Percentiles rank a stretch among this genome's conserved stretches.
Conservation (phyloP, 2,113 vertebrate genomes). For the Pachyramphus minor region DNA sequence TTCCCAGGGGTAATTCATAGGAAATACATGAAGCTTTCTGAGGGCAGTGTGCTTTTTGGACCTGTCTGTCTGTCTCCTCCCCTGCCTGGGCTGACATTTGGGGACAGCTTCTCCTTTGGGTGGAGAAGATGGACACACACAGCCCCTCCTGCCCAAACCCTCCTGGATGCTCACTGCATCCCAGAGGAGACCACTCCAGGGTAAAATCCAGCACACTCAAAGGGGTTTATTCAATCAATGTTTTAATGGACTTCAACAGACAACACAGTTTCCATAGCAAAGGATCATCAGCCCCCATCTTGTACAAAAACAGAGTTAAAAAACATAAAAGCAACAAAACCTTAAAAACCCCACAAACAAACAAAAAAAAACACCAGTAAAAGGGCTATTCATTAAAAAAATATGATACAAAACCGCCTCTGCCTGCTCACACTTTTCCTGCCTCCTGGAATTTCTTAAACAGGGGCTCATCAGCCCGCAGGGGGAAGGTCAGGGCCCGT, state of each 20-base stretch:
- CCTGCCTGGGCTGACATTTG: rapidly evolving
- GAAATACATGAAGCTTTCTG: not conserved
- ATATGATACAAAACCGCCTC: not conserved
- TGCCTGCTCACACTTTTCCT: constrained; percentile 45
- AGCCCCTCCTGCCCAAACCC: not conserved
- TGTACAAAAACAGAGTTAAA: not conserved
- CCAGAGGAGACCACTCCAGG: rapidly evolving
- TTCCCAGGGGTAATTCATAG: not conserved
- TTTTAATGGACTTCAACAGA: constrained; percentile 12
- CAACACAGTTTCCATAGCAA: not conserved
- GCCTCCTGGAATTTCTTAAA: constrained; percentile 79
- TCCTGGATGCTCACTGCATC: not conserved
- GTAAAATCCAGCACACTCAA: not conserved
- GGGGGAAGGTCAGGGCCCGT: constrained; percentile 80
- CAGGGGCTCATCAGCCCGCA: constrained; percentile 79
- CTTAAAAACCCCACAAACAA: not conserved
- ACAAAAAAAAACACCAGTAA: not conserved
- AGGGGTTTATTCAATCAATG: not conserved
- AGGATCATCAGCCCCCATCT: not conserved
- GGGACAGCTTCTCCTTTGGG: not conserved
- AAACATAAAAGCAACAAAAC: not conserved
- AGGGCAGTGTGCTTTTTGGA: not conserved
- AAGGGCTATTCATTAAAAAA: not conserved
- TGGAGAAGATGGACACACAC: not conserved
- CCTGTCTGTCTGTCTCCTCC: rapidly evolving